Conservation (phyloP, 2,888 invertebrate species). For the Dasypogon diadema region DNA sequence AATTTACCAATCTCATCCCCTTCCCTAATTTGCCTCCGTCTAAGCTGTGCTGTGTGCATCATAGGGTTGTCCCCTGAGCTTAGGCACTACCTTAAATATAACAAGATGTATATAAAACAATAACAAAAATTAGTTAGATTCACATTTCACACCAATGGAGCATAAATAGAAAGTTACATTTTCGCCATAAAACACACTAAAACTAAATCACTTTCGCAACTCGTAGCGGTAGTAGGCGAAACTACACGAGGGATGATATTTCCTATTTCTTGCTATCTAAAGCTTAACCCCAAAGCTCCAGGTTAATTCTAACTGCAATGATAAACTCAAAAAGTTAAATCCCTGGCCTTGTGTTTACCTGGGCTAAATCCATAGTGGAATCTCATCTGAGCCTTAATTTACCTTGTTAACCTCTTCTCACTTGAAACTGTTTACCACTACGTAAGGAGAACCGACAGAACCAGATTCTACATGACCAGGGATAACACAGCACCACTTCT, state of each 20-base stretch:
- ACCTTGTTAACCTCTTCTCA: conserved; percentile 26
- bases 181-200: too few relatives aligned
- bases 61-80: too few relatives aligned
- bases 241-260: background rate
- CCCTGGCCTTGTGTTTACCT: conserved; percentile 16
- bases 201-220: too few relatives aligned
- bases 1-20: too few relatives aligned
- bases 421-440: background rate
- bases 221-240: too few relatives aligned
- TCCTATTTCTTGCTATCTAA: background rate
- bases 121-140: too few relatives aligned
- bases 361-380: conserved; percentile 35
- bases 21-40: too few relatives aligned
- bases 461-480: conserved; percentile 23
- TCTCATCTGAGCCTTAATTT: conserved; percentile 47
- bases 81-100: too few relatives aligned
- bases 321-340: conserved; percentile 43
- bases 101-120: too few relatives aligned
- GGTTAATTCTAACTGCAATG: conserved; percentile 40
- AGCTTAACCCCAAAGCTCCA: background rate
- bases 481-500: conserved; percentile 21
- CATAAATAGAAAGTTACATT: too few relatives aligned
- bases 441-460: background rate
- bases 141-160: too few relatives aligned
- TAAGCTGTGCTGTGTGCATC: too few relatives aligned